These are phyloP conservation scores for Micrasema longulum DNA, from an alignment of 1,140 invertebrate species.

Conservation along the genomic window DNA sequence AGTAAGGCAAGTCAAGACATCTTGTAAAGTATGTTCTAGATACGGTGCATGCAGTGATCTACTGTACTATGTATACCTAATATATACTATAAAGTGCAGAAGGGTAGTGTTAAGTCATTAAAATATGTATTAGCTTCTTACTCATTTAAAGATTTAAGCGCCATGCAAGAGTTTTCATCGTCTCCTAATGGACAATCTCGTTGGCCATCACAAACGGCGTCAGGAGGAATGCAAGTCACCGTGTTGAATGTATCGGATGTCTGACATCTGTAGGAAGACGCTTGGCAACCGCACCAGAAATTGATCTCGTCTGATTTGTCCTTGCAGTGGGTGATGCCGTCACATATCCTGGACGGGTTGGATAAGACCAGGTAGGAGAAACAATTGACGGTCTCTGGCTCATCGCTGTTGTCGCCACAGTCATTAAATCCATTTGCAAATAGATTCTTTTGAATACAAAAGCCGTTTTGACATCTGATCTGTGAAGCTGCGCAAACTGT, in stretches of 20 bases:
- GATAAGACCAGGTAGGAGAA: constrained; percentile 75
- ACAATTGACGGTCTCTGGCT: constrained; percentile 76
- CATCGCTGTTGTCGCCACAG: constrained; percentile 79
- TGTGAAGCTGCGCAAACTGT: constrained; percentile 71
- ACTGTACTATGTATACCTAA: no score
- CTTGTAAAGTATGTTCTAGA: no score
- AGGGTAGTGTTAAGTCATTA: no score
- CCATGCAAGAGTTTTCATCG: constrained; percentile 73
- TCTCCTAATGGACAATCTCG: constrained; percentile 77
- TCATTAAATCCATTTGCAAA: constrained; percentile 77
- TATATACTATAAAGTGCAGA: no score
- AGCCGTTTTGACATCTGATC: constrained; percentile 74
- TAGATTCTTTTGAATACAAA: constrained; percentile 75
- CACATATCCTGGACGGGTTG: constrained; percentile 76
- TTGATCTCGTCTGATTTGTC: constrained; percentile 83
- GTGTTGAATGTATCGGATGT: constrained; percentile 46
- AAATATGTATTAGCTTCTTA: no score
- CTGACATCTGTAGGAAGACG: constrained; percentile 57
- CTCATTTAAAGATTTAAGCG: constrained; percentile 55
- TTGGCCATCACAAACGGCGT: constrained; percentile 79
- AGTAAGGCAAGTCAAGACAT: no score
- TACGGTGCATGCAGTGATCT: no score
- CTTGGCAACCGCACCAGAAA: constrained; percentile 68
- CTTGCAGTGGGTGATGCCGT: constrained; percentile 81
- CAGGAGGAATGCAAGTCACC: constrained; percentile 73